phyloP scores from a whole-genome alignment of 30 jellyfish, hydroid and myxozoan genomes.

The Rhopilema esculentum region DNA sequence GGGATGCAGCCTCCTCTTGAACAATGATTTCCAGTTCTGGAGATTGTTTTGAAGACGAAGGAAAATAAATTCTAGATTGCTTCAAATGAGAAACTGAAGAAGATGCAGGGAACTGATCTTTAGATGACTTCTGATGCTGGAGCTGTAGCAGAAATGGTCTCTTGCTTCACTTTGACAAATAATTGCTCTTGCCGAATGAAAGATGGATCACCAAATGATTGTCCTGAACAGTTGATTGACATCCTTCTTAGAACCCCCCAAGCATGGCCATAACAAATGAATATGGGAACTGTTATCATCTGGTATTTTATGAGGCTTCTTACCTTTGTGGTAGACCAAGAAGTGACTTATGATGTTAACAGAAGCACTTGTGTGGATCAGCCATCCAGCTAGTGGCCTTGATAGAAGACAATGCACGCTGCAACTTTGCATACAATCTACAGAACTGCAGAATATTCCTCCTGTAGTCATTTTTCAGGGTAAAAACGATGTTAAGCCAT shows the following conservation, averaged over 20 bases:
- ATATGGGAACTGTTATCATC: neutral
- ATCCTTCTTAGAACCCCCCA: conserved; percentile 31
- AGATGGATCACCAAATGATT: neutral
- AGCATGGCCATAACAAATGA: neutral
- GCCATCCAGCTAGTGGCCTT: too few species aligned
- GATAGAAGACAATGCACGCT: too few species aligned
- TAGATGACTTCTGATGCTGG: neutral
- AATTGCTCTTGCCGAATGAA: neutral
- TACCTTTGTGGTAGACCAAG: too few species aligned
- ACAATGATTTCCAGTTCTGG: neutral
- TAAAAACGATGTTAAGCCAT: too few species aligned
- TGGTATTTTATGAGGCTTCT: neutral
- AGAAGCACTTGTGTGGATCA: too few species aligned
- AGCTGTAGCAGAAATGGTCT: neutral
- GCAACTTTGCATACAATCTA: too few species aligned
- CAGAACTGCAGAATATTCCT: too few species aligned
- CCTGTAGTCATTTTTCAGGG: too few species aligned
- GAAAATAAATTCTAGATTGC: neutral
- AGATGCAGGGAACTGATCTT: neutral
- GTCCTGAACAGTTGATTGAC: neutral
- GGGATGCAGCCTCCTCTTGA: neutral
- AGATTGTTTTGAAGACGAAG: neutral
- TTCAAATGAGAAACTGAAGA: neutral
- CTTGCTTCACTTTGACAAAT: neutral
- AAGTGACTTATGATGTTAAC: too few species aligned